Evolutionary conservation across 1,140 invertebrate genomes (phyloP), one percentile per base, ranked within the genome.

Genomic region (Latrodectus geometricus): DNA sequence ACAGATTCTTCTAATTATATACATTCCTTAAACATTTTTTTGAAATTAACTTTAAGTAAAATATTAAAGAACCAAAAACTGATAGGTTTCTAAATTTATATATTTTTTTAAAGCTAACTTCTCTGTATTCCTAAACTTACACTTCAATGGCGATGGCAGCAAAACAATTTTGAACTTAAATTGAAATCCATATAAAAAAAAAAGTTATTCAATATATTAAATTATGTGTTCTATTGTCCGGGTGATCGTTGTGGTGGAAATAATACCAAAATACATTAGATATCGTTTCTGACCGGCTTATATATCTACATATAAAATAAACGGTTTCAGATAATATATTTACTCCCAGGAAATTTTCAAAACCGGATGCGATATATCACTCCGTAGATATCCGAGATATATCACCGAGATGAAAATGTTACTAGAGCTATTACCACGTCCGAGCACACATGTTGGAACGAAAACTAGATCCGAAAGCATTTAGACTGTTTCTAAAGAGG

Each of bases 291-390:
- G 54, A 61, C 54, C 54, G 54, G 2, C 17, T 4, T 11, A 61
- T 61, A 61, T 61, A 9, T 20, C 56, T 48, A 7, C n/a, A 12
- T 50, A 15, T 7, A 15, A 14, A 21, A 66, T 23, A 65, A 65
- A 78, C 56, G 76, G n/a, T 78, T 17, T 17, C 11, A 78, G 61
- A 78, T 78, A 78, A 78, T 65, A n/a, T 78, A 78, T 78, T 78
- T 78, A 66, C 76, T 15, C 21, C 15, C 56, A 49, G 9, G 52
- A 66, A 78, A 78, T 66, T 52, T 66, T 66, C 61, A 78, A 78
- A 78, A 78, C 65, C 76, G 76, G 76, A 78, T 78, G 76, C 76
- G n/a, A 78, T 78, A 78, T 56, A 78, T 78, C 76, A 78, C 65
- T 23, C 14, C 35, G 17, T 21, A 68, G 23, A 48, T 66, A 52